A percentile compares a stretch with the other conserved stretches of the same genome.
Conservation (phyloP, 35 echinoderm and acorn worm genomes). For the Holothuria glaberrima region DNA sequence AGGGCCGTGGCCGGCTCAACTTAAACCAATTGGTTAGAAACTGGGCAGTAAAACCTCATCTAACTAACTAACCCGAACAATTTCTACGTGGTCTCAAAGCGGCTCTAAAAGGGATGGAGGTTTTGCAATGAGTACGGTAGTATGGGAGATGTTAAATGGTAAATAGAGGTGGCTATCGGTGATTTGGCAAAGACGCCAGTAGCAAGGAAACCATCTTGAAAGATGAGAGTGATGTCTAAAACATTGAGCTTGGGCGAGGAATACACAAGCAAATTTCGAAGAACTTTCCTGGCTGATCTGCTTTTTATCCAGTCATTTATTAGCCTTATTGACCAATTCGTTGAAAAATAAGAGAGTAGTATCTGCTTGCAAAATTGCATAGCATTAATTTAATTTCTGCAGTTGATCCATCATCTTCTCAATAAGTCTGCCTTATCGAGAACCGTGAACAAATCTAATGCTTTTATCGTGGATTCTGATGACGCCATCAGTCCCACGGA, state of each 20-base stretch:
- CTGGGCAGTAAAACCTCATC: no score
- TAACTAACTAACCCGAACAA: no score
- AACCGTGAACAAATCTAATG: background rate
- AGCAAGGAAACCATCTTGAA: background rate
- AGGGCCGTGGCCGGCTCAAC: no score
- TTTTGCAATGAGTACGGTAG: background rate
- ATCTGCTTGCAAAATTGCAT: background rate
- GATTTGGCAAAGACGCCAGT: background rate
- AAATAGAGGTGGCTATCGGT: background rate
- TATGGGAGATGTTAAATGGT: background rate
- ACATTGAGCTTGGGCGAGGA: no score
- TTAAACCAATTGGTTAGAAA: no score
- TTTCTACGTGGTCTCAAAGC: background rate
- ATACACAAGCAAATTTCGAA: no score
- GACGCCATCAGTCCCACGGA: no score
- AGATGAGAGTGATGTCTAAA: background rate
- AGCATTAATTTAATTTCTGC: background rate
- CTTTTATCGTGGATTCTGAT: background rate
- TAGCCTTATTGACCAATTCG: background rate
- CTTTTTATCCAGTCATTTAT: background rate
- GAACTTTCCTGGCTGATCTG: background rate
- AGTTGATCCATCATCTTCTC: constrained; percentile 10
- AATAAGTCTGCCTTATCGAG: background rate
- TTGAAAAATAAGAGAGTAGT: background rate
- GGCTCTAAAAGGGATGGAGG: background rate